Base-by-base conservation (phyloP, 1,140 invertebrate species). In the Nebria ingens region DNA sequence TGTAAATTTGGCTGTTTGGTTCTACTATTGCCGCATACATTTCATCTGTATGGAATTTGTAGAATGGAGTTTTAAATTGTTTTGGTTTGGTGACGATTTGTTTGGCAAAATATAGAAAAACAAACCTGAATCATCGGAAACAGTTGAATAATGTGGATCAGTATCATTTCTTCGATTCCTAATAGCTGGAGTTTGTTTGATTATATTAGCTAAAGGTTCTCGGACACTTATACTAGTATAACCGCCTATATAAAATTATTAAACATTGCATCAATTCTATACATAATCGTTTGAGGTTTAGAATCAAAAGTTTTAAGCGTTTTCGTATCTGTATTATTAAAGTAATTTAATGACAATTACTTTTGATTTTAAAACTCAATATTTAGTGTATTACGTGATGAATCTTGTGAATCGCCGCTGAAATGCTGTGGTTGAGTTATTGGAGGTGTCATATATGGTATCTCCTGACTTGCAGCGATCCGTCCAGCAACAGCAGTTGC, bases 221-320 rank as follows among this genome's bases (percentile, higher is more conserved):
- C 90, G 75, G 1, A 93, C 91, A 65, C 88, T 92, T 61, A 93
- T 93, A 64, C 89, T 91, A 1, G 89, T 93, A 64, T 93, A 93
- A 34, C 90, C 89, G 73, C 90, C 87, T 89, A 69, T 15, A 76
- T n/a, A n/a, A n/a, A 34, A 52, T 58, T 53, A 19, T 53, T 53
- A 34, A 4, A 29, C 25, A 29, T 29, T 29, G 13, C n/a, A n/a
- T n/a, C n/a, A n/a, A n/a, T n/a, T n/a, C n/a, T n/a, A n/a, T n/a
- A n/a, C n/a, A n/a, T n/a, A n/a, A n/a, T n/a, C n/a, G n/a, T n/a
- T n/a, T n/a, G n/a, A n/a, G n/a, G n/a, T n/a, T n/a, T n/a, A n/a
- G n/a, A n/a, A n/a, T n/a, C n/a, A n/a, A n/a, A n/a, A n/a, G n/a
- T n/a, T n/a, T n/a, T n/a, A n/a, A n/a, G n/a, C n/a, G n/a, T n/a